Percentiles rank a stretch among this genome's conserved stretches.
These are phyloP conservation scores for Nemoura dubitans DNA, from an alignment of 2,888 invertebrate genomes.

Conservation along the genomic window DNA sequence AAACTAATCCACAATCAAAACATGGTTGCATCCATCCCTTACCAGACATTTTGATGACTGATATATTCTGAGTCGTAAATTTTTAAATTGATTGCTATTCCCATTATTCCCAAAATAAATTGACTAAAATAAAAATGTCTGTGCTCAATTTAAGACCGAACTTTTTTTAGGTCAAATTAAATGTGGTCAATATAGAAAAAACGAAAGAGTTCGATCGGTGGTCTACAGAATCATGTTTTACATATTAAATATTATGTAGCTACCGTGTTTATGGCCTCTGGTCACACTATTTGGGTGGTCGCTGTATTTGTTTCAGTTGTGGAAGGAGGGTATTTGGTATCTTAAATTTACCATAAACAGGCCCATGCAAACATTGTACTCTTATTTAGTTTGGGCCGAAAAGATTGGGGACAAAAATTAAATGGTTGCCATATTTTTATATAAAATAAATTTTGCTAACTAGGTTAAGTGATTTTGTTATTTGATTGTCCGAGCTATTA, in stretches of 20 bases:
- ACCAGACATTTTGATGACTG: too few species aligned
- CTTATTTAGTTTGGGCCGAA: not conserved
- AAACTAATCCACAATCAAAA: too few species aligned
- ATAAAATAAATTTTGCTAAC: not conserved
- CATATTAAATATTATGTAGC: not conserved
- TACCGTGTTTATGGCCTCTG: not conserved
- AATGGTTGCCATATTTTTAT: not conserved
- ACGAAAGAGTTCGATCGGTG: not conserved
- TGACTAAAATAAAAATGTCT: not conserved
- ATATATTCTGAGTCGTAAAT: too few species aligned
- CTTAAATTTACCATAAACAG: not conserved
- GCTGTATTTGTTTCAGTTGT: not conserved
- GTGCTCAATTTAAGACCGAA: not conserved
- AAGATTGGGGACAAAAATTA: not conserved
- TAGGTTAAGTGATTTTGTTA: not conserved
- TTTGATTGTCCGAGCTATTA: not conserved
- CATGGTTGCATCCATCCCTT: too few species aligned
- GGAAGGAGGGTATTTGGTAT: too few species aligned
- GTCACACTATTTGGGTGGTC: not conserved
- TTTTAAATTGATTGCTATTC: too few species aligned
- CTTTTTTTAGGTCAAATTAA: not conserved
- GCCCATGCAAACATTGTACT: not conserved
- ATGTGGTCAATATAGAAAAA: not conserved
- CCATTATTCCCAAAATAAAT: not conserved
- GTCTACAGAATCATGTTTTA: not conserved